Evolutionary conservation across 2,888 invertebrate genomes (phyloP), one percentile per base, ranked within the genome.

Genomic region (Tryphoninae sp.): DNA sequence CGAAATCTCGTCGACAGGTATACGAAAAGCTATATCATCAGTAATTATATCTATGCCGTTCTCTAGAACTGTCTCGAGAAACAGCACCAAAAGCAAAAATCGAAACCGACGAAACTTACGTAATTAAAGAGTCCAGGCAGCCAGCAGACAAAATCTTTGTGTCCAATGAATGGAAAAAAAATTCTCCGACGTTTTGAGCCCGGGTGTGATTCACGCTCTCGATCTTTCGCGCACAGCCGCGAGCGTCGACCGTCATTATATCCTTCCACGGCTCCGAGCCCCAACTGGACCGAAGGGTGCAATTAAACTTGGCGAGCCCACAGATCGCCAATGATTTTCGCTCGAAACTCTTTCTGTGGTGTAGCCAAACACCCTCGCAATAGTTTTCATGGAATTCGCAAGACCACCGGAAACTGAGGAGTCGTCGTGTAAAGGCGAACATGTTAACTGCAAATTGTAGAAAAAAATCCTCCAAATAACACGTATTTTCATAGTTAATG

Each of bases 181-280:
- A 62, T 59, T 78, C 33, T 75, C 55, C 65, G 78, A 78, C 78
- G 49, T 71, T 45, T 9, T 65, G 75, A 65, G 64, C 13, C 45
- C 53, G 53, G 59, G 64, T 59, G 81, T 81, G 81, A 78, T 81
- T 78, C 69, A 81, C 78, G 71, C 71, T 81, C 55, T 74, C 49
- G 78, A 51, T 75, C 61, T 59, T 13, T 45, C 45, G 45, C 65
- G 58, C 71, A 53, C 77, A 59, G 45, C 55, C 78, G 62, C 73
- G 73, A 78, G 33, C 71, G 53, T 49, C 62, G 68, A 81, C 81
- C 78, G 78, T 82, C 78, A 82, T 79, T 82, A 75, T 33, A 76
- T 78, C 72, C 65, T 72, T 75, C 67, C 49, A 23, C 65, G 40
- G 45, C 74, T 58, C 75, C 75, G 45, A 58, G 71, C 74, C 71